phyloP scores from a whole-genome alignment of 2,797 vertebrate genomes.

The Crenuchus spilurus region DNA sequence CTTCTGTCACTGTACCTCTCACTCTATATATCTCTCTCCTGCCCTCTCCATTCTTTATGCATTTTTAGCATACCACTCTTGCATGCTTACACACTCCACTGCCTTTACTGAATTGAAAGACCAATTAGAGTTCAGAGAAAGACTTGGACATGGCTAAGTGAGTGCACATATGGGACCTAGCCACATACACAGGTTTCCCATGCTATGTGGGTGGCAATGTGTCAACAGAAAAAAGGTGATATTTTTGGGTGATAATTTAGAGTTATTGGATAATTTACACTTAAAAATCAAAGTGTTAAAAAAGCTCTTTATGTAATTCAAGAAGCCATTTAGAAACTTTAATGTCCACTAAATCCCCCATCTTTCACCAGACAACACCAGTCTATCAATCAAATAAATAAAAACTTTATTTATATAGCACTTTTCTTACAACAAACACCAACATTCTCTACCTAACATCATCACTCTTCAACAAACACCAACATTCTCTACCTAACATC shows the following conservation, averaged over 20 bases:
- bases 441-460: too few relatives aligned
- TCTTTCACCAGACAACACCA: too few relatives aligned
- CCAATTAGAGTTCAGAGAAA: conserved; percentile 58
- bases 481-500: too few relatives aligned
- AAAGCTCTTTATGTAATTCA: too few relatives aligned
- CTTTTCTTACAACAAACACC: too few relatives aligned
- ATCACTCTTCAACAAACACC: too few relatives aligned
- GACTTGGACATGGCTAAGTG: conserved; percentile 46
- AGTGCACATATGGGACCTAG: conserved; percentile 37
- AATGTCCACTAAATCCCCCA: too few relatives aligned
- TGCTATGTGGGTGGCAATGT: conserved; percentile 52
- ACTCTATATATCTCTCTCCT: neutral
- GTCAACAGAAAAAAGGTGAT: neutral
- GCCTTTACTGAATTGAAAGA: conserved; percentile 56
- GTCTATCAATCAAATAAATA: too few relatives aligned
- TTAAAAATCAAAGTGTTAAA: too few relatives aligned
- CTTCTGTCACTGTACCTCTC: conserved; percentile 11
- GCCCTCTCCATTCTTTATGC: conserved; percentile 45
- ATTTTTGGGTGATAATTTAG: neutral
- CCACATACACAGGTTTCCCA: conserved; percentile 30
- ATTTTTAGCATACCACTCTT: conserved; percentile 61
- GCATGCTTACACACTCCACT: conserved; percentile 62
- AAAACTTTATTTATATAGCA: too few relatives aligned
- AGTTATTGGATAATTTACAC: too few relatives aligned
- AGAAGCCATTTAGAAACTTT: too few relatives aligned